Evolutionary conservation across 2,888 invertebrate genomes (phyloP).

Genomic region (Pollenia griseotomentosa): DNA sequence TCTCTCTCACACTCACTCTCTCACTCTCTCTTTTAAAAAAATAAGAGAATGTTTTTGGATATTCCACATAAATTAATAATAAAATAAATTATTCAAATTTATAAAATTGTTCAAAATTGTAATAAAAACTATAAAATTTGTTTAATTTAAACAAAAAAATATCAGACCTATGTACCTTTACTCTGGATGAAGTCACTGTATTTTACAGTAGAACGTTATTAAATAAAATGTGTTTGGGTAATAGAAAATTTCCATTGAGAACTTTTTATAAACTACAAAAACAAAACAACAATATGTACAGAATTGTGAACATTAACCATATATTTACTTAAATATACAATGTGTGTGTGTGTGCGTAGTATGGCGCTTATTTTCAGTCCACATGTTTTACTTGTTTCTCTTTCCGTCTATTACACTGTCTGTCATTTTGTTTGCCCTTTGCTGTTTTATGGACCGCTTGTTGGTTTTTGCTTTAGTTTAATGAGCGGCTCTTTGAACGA

Average conservation of each 20-base stretch:
- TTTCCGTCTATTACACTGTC: background rate
- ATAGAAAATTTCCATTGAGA: slow-evolving; percentile 53
- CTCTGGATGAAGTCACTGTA: background rate
- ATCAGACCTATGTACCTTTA: slow-evolving; percentile 6
- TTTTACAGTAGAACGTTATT: background rate
- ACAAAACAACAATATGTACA: background rate
- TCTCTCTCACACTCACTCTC: too few relatives aligned
- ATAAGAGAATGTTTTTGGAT: too few relatives aligned
- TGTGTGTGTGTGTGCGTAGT: background rate
- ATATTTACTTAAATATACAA: background rate
- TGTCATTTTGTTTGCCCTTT: background rate
- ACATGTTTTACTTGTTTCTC: slow-evolving; percentile 3
- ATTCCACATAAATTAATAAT: too few relatives aligned
- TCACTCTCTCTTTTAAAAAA: background rate
- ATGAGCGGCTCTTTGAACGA: background rate
- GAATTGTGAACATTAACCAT: background rate
- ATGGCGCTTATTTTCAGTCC: slow-evolving; percentile 21
- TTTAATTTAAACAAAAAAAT: background rate
- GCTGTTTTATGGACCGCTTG: background rate
- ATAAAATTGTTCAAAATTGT: too few relatives aligned
- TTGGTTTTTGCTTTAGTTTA: background rate
- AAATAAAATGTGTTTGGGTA: slow-evolving; percentile 1
- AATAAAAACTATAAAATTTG: too few relatives aligned
- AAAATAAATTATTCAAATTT: too few relatives aligned
- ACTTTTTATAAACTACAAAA: background rate